phyloP scores from a whole-genome alignment of 92 coral and sea anemone species.

The Phenganax subtilis region DNA sequence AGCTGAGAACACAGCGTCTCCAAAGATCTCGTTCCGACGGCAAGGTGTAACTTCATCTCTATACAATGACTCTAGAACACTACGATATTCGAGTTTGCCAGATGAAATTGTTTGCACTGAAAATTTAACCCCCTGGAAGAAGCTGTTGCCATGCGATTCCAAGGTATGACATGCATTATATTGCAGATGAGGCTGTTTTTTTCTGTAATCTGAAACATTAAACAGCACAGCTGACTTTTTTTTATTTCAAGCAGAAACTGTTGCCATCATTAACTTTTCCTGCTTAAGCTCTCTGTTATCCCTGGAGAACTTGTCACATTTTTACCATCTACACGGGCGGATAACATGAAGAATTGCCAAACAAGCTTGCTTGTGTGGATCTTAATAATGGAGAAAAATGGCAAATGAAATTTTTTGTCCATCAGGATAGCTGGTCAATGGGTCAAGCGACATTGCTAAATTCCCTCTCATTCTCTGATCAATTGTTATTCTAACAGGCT shows the following conservation, averaged over 20 bases:
- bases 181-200: background rate
- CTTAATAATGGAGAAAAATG: too few relatives aligned
- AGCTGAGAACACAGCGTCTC: slow-evolving; percentile 74
- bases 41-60: slow-evolving; percentile 64
- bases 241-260: too few relatives aligned
- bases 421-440: too few relatives aligned
- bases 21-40: slow-evolving; percentile 75
- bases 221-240: too few relatives aligned
- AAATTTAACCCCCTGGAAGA: slow-evolving; percentile 97
- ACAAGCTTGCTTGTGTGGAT: too few relatives aligned
- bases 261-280: too few relatives aligned
- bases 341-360: too few relatives aligned
- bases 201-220: too few relatives aligned
- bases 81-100: slow-evolving; percentile 86
- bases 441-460: background rate
- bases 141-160: slow-evolving; percentile 93
- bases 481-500: slow-evolving; percentile 52
- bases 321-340: background rate
- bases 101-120: slow-evolving; percentile 93
- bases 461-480: background rate
- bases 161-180: slow-evolving; percentile 52
- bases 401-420: too few relatives aligned
- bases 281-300: too few relatives aligned
- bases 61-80: slow-evolving; percentile 51
- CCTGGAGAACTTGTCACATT: background rate